These are phyloP conservation scores for Latrodectus geometricus DNA, from an alignment of 1,140 invertebrate genomes.

Conservation along the genomic window DNA sequence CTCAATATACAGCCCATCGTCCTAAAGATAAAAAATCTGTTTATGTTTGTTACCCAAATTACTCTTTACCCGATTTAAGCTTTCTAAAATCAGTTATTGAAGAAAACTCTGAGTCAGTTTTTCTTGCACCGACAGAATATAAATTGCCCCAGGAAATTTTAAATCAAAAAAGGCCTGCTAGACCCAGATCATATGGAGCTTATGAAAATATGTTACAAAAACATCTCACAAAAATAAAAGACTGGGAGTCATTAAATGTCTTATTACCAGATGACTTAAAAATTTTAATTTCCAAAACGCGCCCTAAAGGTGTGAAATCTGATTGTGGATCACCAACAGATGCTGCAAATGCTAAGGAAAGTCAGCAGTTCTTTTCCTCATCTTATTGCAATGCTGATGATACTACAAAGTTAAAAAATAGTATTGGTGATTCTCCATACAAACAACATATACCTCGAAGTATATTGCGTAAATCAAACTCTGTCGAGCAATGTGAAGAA, in stretches of 20 bases:
- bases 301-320: constrained; percentile 21
- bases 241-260: constrained; percentile 91
- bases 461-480: constrained; percentile 50
- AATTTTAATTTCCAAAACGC: constrained; percentile 50
- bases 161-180: constrained; percentile 62
- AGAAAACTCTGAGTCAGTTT: constrained; percentile 50
- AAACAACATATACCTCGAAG: constrained; percentile 46
- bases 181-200: constrained; percentile 87
- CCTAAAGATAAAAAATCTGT: constrained; percentile 73
- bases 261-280: constrained; percentile 83
- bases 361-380: constrained; percentile 18
- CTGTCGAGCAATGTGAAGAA: constrained; percentile 51
- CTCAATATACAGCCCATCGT: constrained; percentile 12
- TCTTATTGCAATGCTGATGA: constrained; percentile 47
- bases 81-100: constrained; percentile 74
- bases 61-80: constrained; percentile 87
- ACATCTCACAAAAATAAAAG: constrained; percentile 81
- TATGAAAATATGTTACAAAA: constrained; percentile 83
- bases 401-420: constrained; percentile 12
- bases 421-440: constrained; percentile 16
- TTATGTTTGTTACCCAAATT: constrained; percentile 92
- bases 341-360: neutral
- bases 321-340: neutral
- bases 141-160: constrained; percentile 43
- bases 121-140: constrained; percentile 49